A percentile compares a stretch with the other conserved stretches of the same genome.
phyloP scores from a whole-genome alignment of 2,797 vertebrate species.

The Xenopus petersii region DNA sequence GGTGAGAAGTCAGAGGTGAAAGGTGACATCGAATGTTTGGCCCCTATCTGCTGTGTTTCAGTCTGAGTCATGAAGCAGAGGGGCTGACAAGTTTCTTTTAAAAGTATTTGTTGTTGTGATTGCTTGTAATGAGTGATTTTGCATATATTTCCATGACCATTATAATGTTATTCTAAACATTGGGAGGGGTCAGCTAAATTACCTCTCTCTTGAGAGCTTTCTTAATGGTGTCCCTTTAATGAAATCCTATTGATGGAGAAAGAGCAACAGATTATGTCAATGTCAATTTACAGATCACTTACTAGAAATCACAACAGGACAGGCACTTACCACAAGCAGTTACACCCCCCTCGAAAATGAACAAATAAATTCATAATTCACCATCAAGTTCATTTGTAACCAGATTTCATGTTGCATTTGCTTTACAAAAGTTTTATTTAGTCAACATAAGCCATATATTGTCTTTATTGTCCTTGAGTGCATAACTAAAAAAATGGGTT shows the following conservation, averaged over 20 bases:
- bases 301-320: neutral
- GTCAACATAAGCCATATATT: no score
- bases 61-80: slow-evolving; percentile 54
- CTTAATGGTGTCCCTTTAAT: slow-evolving; percentile 20
- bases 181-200: slow-evolving; percentile 45
- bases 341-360: no score
- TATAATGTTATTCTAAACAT: slow-evolving; percentile 56
- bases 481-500: no score
- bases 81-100: slow-evolving; percentile 49
- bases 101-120: slow-evolving; percentile 55
- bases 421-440: no score
- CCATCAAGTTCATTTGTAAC: no score
- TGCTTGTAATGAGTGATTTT: slow-evolving; percentile 56
- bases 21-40: slow-evolving; percentile 54
- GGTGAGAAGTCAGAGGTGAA: slow-evolving; percentile 53
- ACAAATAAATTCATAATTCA: no score
- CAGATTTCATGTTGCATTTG: no score
- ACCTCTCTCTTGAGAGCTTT: slow-evolving; percentile 24
- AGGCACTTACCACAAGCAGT: neutral
- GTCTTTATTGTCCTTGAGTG: no score
- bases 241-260: slow-evolving; percentile 12
- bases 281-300: slow-evolving; percentile 19
- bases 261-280: slow-evolving; percentile 19
- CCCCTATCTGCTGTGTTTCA: slow-evolving; percentile 51
- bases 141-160: slow-evolving; percentile 54